phyloP scores from a whole-genome alignment of 2,797 vertebrate genomes.

The Triplophysa yarkandensis region DNA sequence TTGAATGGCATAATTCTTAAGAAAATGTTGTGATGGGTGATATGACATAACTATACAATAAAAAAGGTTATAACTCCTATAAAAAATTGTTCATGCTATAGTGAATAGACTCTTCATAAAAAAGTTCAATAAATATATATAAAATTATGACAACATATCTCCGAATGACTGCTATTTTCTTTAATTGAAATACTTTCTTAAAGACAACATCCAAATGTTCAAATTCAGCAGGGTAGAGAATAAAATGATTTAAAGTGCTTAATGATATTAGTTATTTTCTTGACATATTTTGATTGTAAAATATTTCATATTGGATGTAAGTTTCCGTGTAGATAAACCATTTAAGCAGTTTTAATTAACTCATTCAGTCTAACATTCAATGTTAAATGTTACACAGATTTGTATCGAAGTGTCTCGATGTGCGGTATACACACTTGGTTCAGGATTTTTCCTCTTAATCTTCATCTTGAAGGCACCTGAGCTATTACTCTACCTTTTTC shows the following conservation, averaged over 20 bases:
- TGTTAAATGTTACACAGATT: neutral
- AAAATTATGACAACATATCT: neutral
- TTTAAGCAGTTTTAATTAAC: neutral
- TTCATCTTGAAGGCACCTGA: conserved; percentile 39
- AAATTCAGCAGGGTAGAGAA: too few relatives aligned
- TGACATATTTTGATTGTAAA: too few relatives aligned
- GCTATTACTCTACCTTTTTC: conserved; percentile 39
- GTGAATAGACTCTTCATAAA: neutral
- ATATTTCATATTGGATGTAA: neutral
- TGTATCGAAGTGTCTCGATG: neutral
- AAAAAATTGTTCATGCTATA: neutral
- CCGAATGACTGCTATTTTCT: too few relatives aligned
- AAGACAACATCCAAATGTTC: too few relatives aligned
- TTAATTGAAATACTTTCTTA: too few relatives aligned
- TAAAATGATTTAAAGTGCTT: too few relatives aligned
- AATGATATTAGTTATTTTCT: too few relatives aligned
- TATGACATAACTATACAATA: too few relatives aligned
- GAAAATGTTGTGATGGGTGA: too few relatives aligned
- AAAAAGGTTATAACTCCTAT: too few relatives aligned
- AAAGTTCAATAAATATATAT: neutral
- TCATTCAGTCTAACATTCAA: too few relatives aligned
- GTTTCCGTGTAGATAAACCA: neutral
- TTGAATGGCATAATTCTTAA: too few relatives aligned
- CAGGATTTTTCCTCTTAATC: conserved; percentile 12
- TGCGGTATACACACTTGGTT: neutral